Evolutionary conservation across 2,888 invertebrate species (phyloP), one percentile per base, ranked within the genome.

Genomic region (Drosophila helvetica): DNA sequence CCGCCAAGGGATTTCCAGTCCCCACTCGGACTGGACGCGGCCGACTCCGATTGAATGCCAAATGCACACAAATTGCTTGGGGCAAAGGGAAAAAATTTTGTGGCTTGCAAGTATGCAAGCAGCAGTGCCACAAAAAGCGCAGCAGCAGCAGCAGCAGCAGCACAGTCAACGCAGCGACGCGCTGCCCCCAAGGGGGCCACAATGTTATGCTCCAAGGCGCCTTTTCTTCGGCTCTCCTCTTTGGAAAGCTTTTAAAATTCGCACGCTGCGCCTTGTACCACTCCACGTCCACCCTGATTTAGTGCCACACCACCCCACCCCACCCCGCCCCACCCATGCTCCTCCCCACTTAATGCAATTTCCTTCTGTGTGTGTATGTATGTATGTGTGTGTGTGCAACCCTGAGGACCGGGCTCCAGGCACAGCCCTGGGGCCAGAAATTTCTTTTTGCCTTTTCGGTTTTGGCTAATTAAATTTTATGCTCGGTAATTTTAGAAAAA

Each of bases 401-500:
- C n/a, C 38, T 38, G 38, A 38, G 38, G 38, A 38, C 38, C 38
- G 38, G 15, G 33, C 4, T 33, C 33, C 33, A 33, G 33, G 12
- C 12, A 33, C 73, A 55, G 62, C 55, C 46, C 52, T 53, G 46
- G 22, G 17, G 50, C 12, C 17, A 19, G 19, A 50, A 18, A 66
- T 9, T 66, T 57, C 66, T 48, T 57, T 71, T 71, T 56, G 79
- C 78, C 58, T 75, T 83, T 82, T 79, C 66, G 85, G 86, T 85
- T 87, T 87, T 87, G 85, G 87, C 88, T 85, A 85, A 85, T 85
- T 85, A 87, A 85, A 85, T 85, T 85, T 85, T 85, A 87, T 85
- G 85, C 88, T 85, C 83, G 88, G 85, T 87, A 87, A 86, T 85
- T 85, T 87, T 87, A 80, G 78, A 81, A 80, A 83, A 62, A 86